Base-by-base conservation (phyloP, 92 coral and sea anemone genomes). In the Umimayanthus chanpuru region DNA sequence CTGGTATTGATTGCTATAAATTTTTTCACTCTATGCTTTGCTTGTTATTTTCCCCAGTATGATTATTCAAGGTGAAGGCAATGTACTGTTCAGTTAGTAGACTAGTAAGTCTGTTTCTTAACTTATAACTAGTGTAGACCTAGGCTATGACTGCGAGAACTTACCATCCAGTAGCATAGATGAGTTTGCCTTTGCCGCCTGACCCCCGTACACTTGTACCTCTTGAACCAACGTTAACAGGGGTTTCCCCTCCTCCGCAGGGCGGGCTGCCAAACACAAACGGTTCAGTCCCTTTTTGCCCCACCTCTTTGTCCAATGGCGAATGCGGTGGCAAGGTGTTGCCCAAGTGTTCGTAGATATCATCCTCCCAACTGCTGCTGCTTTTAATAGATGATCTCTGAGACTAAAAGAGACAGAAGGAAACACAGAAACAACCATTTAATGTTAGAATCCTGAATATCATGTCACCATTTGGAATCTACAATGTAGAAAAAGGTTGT, bases 171-270 rank as follows among this genome's bases (percentile, higher is more conserved):
- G 97, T 76, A 2, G 93, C 50, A 36, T 83, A 83, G 18, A 50
- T 83, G 8, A 91, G 90, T 79, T 93, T 94, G n/a, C 98, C 98
- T 72, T 92, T 94, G 56, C 98, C 96, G 20, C 91, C 98, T 5
- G 96, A 93, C 0, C 92, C 92, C 71, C 98, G 89, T 20, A 88
- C 85, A 47, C 86, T 81, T 18, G 93, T 92, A 5, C 94, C 89
- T 73, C 98, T 94, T 7, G 91, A 81, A 47, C 90, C 93, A 12
- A 93, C 66, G 50, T 81, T 88, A 65, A 80, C 81, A 43, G 74
- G 55, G 8, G 88, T 5, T 2, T 91, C 95, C 32, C 81, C 94
- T 36, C 93, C 86, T 16, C 88, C 88, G 41, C 40, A 77, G 38
- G 93, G 88, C 26, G 92, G 90, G 61, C 90, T 85, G 23, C 89